Evolutionary conservation across 2,888 invertebrate genomes (phyloP).

Genomic region (Liopterus haemorrhoidalis): DNA sequence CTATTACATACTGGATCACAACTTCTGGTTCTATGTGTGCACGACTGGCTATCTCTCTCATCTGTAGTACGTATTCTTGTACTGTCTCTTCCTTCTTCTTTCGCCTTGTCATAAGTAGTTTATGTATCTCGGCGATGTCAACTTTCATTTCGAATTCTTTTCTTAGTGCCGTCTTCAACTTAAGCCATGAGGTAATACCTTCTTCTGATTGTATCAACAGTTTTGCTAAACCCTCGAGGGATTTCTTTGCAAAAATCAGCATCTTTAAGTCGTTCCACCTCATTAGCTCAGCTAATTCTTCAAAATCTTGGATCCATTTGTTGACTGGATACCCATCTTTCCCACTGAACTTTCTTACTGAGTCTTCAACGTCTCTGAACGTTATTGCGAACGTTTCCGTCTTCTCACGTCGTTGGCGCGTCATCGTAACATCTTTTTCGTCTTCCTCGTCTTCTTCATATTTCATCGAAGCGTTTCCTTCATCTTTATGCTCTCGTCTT

Average conservation of each 20-base stretch:
- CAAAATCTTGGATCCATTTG: slow-evolving; percentile 22
- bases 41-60: slow-evolving; percentile 2
- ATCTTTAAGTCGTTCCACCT: slow-evolving; percentile 21
- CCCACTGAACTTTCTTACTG: slow-evolving; percentile 3
- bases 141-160: slow-evolving; percentile 14
- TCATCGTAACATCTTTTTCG: no score
- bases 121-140: slow-evolving; percentile 10
- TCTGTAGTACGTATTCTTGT: slow-evolving; percentile 7
- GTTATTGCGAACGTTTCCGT: slow-evolving; percentile 2
- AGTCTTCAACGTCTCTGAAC: slow-evolving; percentile 2
- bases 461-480: no score
- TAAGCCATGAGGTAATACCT: slow-evolving; percentile 15
- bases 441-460: no score
- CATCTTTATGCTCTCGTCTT: no score
- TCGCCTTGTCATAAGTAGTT: slow-evolving; percentile 1
- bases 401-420: no score
- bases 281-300: slow-evolving; percentile 20
- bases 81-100: slow-evolving; percentile 7
- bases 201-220: slow-evolving; percentile 17
- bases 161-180: slow-evolving; percentile 14
- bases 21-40: background rate
- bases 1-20: no score
- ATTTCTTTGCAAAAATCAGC: slow-evolving; percentile 23
- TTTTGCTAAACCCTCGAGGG: slow-evolving; percentile 18
- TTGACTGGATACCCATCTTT: slow-evolving; percentile 15